Evolutionary conservation across 2,113 vertebrate genomes (phyloP), one percentile per base, ranked within the genome.

Genomic region (Cricetomys ansorgei): DNA sequence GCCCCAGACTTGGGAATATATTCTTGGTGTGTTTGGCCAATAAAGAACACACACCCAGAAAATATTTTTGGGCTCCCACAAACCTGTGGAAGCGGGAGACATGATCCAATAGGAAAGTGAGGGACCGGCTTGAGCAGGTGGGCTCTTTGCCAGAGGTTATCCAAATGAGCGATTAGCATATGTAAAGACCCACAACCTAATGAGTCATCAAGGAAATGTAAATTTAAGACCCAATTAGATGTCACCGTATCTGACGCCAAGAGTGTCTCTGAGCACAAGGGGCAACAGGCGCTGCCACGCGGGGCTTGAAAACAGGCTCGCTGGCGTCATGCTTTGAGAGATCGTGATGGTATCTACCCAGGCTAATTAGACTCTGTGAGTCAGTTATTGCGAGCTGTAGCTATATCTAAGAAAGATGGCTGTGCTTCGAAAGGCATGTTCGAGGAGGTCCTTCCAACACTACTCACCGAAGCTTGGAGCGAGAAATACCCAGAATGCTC

Each of bases 141-240:
- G n/a, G 55, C 29, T 67, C 55, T 90, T 84, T 65, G 40, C 90
- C 29, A 70, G 37, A 45, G 83, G n/a, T 70, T 40, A 70, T 64
- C 40, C 69, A 40, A 84, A 40, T 3, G 62, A 65, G 59, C 62
- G 67, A 19, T 88, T 43, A 76, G 75, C 67, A 43, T 40, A 55
- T 16, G 80, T 37, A 89, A 93, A 92, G 80, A 43, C n/a, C 62
- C 27, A 31, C n/a, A 10, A 73, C 59, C 81, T 86, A 88, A 53
- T 77, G 62, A 96, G 95, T 81, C 97, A 86, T 76, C 40, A 50
- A 92, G 80, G 88, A 95, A 88, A 95, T 31, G 65, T 59, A 94
- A 88, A 95, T 67, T 40, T 79, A 89, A 95, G 55, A 67, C 94
- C 81, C 70, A 83, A 29, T 62, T 16, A 92, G 87, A 15, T 57